Evolutionary conservation across 1,140 invertebrate species (phyloP).

Genomic region (Notospermus geniculatus): DNA sequence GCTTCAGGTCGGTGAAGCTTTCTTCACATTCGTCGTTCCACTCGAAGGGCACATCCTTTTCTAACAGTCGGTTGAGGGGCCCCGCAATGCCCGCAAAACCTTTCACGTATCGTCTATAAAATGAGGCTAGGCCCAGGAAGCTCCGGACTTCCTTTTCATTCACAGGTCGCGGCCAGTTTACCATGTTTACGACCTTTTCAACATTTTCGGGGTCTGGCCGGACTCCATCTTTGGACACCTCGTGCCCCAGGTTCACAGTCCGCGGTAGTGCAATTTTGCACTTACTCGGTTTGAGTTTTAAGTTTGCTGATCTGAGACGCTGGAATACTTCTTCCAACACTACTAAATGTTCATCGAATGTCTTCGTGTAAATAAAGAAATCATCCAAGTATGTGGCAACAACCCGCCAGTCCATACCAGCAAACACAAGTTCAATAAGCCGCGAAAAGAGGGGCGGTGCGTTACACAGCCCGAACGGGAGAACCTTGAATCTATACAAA

Average conservation of each 20-base stretch:
- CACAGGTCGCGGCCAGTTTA: conserved; percentile 10
- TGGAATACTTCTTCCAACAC: neutral
- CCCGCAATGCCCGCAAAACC: conserved; percentile 23
- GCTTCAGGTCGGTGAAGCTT: neutral
- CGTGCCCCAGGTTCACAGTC: neutral
- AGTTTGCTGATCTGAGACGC: no score
- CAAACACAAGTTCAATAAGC: neutral
- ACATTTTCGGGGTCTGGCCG: neutral
- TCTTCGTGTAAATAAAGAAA: neutral
- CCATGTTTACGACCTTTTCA: neutral
- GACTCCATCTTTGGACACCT: neutral
- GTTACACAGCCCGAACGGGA: neutral
- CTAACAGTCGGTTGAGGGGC: conserved; percentile 16
- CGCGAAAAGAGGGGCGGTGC: neutral
- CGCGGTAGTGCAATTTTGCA: neutral
- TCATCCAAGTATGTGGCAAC: neutral
- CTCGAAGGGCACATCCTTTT: neutral
- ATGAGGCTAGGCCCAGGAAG: conserved; percentile 23
- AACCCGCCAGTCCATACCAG: neutral
- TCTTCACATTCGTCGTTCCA: neutral
- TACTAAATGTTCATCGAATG: conserved; percentile 2
- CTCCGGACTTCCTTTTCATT: conserved; percentile 11
- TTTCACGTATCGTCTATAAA: conserved; percentile 26
- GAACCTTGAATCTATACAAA: neutral
- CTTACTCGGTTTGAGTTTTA: neutral